Conservation (phyloP, 2,888 invertebrate genomes). For the Cataglyphis altisquamis region DNA sequence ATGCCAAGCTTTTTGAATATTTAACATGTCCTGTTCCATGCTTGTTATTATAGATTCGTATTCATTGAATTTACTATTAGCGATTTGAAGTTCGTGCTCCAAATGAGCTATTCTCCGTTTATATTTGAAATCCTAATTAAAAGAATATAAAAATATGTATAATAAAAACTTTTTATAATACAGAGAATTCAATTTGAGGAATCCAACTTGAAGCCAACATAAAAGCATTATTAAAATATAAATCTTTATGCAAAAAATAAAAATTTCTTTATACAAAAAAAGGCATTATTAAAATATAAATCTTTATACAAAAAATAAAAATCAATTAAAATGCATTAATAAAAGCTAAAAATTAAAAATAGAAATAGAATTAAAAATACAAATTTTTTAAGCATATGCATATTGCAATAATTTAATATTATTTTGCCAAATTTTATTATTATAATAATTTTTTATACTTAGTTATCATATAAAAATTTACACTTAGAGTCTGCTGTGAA, state of each 20-base stretch:
- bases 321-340: neutral
- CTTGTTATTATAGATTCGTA: conserved; percentile 74
- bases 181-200: neutral
- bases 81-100: conserved; percentile 78
- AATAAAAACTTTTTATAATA: neutral
- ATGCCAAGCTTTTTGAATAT: conserved; percentile 79
- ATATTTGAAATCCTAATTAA: conserved; percentile 78
- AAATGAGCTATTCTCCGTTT: conserved; percentile 79
- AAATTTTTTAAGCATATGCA: neutral
- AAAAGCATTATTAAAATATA: conserved; percentile 1
- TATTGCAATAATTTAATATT: neutral
- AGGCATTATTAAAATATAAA: conserved; percentile 12
- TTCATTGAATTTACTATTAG: conserved; percentile 73
- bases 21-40: conserved; percentile 80
- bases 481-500: conserved; percentile 79
- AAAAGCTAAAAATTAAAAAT: neutral
- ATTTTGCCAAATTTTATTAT: neutral
- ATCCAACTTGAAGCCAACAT: neutral
- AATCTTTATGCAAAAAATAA: conserved; percentile 8
- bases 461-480: conserved; percentile 61
- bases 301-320: neutral
- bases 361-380: conserved; percentile 9
- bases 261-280: neutral
- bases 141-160: neutral
- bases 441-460: conserved; percentile 8